phyloP scores from a whole-genome alignment of 2,888 invertebrate genomes.

The Drosophila rellima region DNA sequence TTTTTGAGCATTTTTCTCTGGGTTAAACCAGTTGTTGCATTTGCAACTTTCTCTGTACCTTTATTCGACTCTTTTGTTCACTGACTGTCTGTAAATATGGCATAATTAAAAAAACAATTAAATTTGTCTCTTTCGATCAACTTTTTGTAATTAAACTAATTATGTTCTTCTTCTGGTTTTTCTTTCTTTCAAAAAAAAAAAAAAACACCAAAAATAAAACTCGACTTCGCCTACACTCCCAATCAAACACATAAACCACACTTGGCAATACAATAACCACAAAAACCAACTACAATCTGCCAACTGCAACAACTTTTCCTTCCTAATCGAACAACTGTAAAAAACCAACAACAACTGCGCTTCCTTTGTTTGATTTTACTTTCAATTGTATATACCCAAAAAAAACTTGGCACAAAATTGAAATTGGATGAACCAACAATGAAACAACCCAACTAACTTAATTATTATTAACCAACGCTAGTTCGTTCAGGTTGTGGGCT shows the following conservation, averaged over 20 bases:
- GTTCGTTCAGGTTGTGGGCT: slow-evolving; percentile 95
- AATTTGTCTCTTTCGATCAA: slow-evolving; percentile 70
- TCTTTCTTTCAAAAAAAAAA: slow-evolving; percentile 62
- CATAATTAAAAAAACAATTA: slow-evolving; percentile 52
- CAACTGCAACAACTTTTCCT: slow-evolving; percentile 65
- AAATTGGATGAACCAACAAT: slow-evolving; percentile 52
- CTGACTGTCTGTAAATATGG: slow-evolving; percentile 44
- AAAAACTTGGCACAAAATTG: slow-evolving; percentile 47
- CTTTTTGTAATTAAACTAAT: slow-evolving; percentile 70
- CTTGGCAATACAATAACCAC: slow-evolving; percentile 35
- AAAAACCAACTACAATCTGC: slow-evolving; percentile 50
- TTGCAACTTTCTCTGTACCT: slow-evolving; percentile 11
- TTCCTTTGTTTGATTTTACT: slow-evolving; percentile 53
- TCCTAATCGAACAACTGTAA: slow-evolving; percentile 51
- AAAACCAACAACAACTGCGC: slow-evolving; percentile 45
- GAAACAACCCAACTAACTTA: slow-evolving; percentile 36
- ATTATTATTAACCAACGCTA: slow-evolving; percentile 79
- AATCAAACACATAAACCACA: slow-evolving; percentile 46
- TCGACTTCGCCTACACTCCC: slow-evolving; percentile 44
- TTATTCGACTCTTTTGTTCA: slow-evolving; percentile 45
- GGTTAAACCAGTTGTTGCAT: background rate
- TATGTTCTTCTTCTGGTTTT: slow-evolving; percentile 75
- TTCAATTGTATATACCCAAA: slow-evolving; percentile 41
- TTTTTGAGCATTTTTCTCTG: background rate
- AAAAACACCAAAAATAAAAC: slow-evolving; percentile 36